A percentile compares a stretch with the other conserved stretches of the same genome.
These are phyloP conservation scores for Speoplatyrhinus poulsoni DNA, from an alignment of 2,113 vertebrate genomes.

Conservation along the genomic window DNA sequence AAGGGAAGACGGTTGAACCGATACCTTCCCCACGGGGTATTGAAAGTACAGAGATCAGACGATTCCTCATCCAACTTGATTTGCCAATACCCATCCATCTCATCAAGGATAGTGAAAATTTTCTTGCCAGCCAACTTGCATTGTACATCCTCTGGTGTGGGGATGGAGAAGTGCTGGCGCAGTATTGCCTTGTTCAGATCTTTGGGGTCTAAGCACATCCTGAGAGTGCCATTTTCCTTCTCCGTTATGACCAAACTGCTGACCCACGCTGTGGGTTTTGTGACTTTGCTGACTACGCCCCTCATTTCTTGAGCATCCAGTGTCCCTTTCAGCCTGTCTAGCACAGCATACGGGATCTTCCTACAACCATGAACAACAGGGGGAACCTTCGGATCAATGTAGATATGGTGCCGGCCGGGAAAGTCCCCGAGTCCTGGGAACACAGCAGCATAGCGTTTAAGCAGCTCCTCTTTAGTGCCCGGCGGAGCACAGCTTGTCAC, in stretches of 20 bases:
- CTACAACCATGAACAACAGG: not conserved
- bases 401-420: not conserved
- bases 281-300: not conserved
- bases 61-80: not conserved
- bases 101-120: not conserved
- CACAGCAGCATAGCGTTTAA: not conserved
- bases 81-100: not conserved
- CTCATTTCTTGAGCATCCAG: not conserved
- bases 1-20: too few relatives aligned
- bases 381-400: not conserved
- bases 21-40: too few relatives aligned
- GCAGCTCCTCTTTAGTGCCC: not conserved
- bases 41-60: too few relatives aligned
- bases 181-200: not conserved
- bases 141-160: too few relatives aligned
- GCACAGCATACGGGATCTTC: not conserved
- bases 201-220: not conserved
- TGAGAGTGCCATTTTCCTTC: not conserved
- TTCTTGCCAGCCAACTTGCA: too few relatives aligned
- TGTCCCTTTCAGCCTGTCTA: not conserved
- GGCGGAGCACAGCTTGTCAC: not conserved
- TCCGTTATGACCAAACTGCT: not conserved
- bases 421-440: not conserved
- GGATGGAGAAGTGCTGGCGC: not conserved
- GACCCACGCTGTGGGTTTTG: not conserved